Evolutionary conservation across 1,140 invertebrate species (phyloP), one percentile per base, ranked within the genome.

Genomic region (Physella acuta): DNA sequence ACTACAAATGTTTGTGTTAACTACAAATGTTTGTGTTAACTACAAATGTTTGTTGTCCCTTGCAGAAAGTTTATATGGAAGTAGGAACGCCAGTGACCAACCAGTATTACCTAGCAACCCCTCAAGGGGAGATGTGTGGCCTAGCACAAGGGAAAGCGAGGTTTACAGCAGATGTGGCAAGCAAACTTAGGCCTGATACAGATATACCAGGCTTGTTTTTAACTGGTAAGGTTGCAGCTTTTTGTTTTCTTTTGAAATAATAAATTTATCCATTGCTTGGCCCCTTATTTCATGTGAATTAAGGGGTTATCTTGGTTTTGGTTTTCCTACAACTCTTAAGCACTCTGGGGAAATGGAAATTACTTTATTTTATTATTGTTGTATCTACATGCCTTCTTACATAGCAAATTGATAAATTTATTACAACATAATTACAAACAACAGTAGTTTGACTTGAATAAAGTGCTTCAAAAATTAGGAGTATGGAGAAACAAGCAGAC

Each of bases 91-190:
- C 85, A 8, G 34, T 85, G 24, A 81, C 78, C 24, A 85, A 84
- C 74, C 80, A 81, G 33, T 78, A 79, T 73, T 86, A 86, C 70
- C 70, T 86, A 26, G 80, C 76, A n/a, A 68, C 79, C 37, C 71
- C 79, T 5, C 71, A 76, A 24, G 85, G 85, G 36, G 84, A 85
- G 63, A 84, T 84, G 70, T 86, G 85, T 56, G 85, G 85, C 2
- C 70, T 85, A 56, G 79, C 85, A 60, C 84, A 86, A 66, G 74
- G 70, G n/a, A 69, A 60, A 3, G 52, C 70, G 24, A 75, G 84
- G 11, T 85, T 84, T 71, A 64, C 61, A 5, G 78, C 80, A 2
- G 78, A 82, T 30, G 71, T 74, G 2, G 71, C 76, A 26, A 72
- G 76, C 14, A 65, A 79, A 16, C 76, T 86, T 0, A 68, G 85